phyloP scores from a whole-genome alignment of 2,113 vertebrate species.

The Sclerurus mexicanus region DNA sequence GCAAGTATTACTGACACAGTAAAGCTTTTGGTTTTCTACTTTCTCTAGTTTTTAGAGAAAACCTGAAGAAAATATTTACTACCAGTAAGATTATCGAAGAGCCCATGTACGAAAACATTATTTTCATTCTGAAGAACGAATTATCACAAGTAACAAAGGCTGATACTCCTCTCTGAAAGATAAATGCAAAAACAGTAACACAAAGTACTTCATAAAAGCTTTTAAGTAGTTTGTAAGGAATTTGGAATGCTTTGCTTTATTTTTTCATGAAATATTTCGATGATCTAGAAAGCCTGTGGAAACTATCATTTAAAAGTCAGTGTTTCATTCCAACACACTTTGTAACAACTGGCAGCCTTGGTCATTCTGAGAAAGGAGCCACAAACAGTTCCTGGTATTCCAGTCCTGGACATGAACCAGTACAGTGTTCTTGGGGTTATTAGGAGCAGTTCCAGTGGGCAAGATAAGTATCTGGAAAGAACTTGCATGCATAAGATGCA shows the following conservation, averaged over 20 bases:
- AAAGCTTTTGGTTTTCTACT: not conserved
- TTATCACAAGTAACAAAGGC: not conserved
- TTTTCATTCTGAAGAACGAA: not conserved
- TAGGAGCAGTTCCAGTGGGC: not conserved
- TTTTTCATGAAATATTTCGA: not conserved
- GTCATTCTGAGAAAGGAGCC: not conserved
- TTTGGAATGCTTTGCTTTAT: not conserved
- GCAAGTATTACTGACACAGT: not conserved
- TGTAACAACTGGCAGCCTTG: not conserved
- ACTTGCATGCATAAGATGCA: not conserved
- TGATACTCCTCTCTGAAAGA: not conserved
- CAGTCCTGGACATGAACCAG: not conserved
- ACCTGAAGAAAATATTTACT: not conserved
- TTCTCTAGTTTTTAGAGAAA: not conserved
- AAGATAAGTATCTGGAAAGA: not conserved
- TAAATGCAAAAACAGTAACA: not conserved
- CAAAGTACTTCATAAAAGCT: not conserved
- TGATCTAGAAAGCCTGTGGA: not conserved
- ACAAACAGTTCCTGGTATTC: slow-evolving; percentile 12
- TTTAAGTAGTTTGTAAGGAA: not conserved
- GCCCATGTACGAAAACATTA: not conserved
- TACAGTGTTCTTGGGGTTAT: not conserved
- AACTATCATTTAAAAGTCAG: not conserved
- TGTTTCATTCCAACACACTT: not conserved
- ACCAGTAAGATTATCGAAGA: not conserved